Base-by-base conservation (phyloP, 2,797 vertebrate genomes). In the Glyptemys insculpta region DNA sequence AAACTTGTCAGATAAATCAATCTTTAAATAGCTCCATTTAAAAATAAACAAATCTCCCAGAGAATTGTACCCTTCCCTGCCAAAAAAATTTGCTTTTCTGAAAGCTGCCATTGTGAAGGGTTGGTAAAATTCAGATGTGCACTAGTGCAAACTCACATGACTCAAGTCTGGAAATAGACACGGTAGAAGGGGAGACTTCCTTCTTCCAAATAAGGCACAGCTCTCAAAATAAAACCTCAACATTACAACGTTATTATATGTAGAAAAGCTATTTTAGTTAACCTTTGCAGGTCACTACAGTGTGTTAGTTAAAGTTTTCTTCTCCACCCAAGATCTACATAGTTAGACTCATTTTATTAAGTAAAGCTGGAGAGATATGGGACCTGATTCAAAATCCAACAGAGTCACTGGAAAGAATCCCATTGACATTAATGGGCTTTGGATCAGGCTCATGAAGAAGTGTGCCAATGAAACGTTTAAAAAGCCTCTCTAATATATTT, bases 1-100 rank as follows among this genome's bases (percentile, higher is more conserved):
- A 96, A 84, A 62, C 76, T 87, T 83, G 1, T 78, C 49, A 87
- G 74, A 31, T 41, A 76, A 68, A 92, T 94, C 82, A 85, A 83
- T 4, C 3, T 0, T 86, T 19, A 85, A 27, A 88, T 93, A 50
- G 16, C 62, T 47, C 1, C 1, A 37, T 59, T 85, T 91, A 62
- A 37, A 95, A 87, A 81, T 31, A 85, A 53, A 76, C n/a, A 19
- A 68, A 3, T 81, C 11, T 90, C 34, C 85, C 57, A 59, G 8
- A 56, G 14, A 79, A 15, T 19, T 86, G 41, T 79, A 10, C 3
- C 9, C 92, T 54, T 92, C 81, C n/a, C 27, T 89, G 21, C 10
- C 0, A 14, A 2, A 21, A 85, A 27, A 4, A n/a, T 87, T 44
- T 10, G 49, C 0, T 1, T 14, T 53, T 14, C 57, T 82, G 65